Evolutionary conservation across 1,140 invertebrate genomes (phyloP), one percentile per base, ranked within the genome.

Genomic region (Leguminivora glycinivorella): DNA sequence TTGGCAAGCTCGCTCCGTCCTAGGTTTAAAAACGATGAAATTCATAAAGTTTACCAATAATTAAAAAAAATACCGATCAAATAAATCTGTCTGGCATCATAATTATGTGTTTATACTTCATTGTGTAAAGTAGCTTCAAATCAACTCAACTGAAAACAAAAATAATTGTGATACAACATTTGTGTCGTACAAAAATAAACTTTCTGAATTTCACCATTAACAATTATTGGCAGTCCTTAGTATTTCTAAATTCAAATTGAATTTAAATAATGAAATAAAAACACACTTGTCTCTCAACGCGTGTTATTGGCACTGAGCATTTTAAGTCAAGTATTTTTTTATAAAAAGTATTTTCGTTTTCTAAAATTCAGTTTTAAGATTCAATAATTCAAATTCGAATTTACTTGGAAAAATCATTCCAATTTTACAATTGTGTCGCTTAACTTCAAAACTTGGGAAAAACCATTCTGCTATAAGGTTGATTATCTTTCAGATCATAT

Each of bases 301-400:
- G n/a, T n/a, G 47, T 52, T 52, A 19, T 52, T 52, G 47, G 47
- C 47, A 52, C 66, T 14, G 69, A 67, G 6, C 34, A 31, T 58
- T 22, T 38, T 31, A 6, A 31, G 5, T 31, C 7, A 34, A 1
- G 9, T 34, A 31, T 38, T 38, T 38, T 14, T 38, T 38, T 34
- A 5, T 3, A 34, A 10, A 34, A 10, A 34, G 1, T 34, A 34
- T 34, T 34, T 34, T 34, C 31, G 31, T 34, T 34, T 34, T 10
- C 9, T 34, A 34, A 34, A 34, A 34, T 12, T 2, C 2, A 34
- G 9, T 34, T 34, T 1, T 10, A 34, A 34, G 31, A 34, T 34
- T 29, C 26, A 29, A 2, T 5, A 3, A 29, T 29, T 34, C 12
- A 34, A 10, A 5, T 34, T 34, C 31, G 31, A n/a, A n/a, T n/a